phyloP scores from a whole-genome alignment of 1,140 invertebrate species.

The Adelges cooleyi region DNA sequence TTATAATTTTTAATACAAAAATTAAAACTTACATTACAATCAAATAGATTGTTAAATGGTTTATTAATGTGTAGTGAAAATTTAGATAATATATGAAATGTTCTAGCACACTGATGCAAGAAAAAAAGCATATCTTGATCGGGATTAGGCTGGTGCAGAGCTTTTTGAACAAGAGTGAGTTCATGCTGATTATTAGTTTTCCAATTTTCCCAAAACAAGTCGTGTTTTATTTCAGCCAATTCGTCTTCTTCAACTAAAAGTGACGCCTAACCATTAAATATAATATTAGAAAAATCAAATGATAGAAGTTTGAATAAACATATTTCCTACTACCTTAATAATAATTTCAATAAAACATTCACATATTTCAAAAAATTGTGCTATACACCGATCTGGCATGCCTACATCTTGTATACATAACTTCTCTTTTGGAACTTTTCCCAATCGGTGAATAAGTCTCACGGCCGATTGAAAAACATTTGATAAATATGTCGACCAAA shows the following conservation, averaged over 20 bases:
- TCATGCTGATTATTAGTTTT: slow-evolving; percentile 40
- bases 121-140: slow-evolving; percentile 64
- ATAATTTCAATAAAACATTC: slow-evolving; percentile 64
- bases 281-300: not conserved
- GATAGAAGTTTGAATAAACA: not conserved
- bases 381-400: slow-evolving; percentile 54
- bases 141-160: slow-evolving; percentile 57
- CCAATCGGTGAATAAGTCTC: slow-evolving; percentile 76
- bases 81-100: slow-evolving; percentile 62
- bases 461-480: slow-evolving; percentile 58
- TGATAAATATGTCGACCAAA: slow-evolving; percentile 77
- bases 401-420: slow-evolving; percentile 62
- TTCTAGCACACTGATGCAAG: slow-evolving; percentile 41
- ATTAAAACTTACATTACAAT: slow-evolving; percentile 51
- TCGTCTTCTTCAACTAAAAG: slow-evolving; percentile 17
- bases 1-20: not conserved
- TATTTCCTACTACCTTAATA: slow-evolving; percentile 45
- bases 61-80: slow-evolving; percentile 65
- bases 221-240: slow-evolving; percentile 29
- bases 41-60: slow-evolving; percentile 63
- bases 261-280: slow-evolving; percentile 7
- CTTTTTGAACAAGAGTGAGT: slow-evolving; percentile 53
- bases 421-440: slow-evolving; percentile 73
- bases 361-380: slow-evolving; percentile 55
- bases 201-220: slow-evolving; percentile 32